A percentile compares a stretch with the other conserved stretches of the same genome.
Conservation (phyloP, 2,113 vertebrate species). For the Tenebrosternarchus preto region DNA sequence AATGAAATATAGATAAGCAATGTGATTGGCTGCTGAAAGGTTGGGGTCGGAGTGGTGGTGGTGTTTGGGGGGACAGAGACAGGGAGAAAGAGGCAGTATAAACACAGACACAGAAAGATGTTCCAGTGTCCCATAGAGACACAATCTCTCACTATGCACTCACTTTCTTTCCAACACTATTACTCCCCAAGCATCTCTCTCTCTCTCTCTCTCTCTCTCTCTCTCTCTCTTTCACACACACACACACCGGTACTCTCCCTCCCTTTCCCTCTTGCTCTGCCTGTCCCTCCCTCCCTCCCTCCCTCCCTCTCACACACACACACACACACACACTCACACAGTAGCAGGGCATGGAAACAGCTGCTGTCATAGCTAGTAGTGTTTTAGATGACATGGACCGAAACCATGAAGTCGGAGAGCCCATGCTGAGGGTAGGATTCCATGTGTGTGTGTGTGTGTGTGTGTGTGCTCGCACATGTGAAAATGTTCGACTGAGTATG, state of each 20-base stretch:
- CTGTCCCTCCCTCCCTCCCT: background rate
- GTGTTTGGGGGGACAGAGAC: background rate
- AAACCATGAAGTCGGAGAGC: constrained; percentile 14
- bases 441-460: constrained; percentile 18
- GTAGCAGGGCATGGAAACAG: constrained; percentile 25
- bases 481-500: background rate
- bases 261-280: constrained; percentile 6
- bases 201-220: constrained; percentile 17
- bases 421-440: constrained; percentile 32
- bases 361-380: background rate
- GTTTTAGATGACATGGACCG: constrained; percentile 22
- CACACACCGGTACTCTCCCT: background rate
- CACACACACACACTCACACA: background rate
- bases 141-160: background rate
- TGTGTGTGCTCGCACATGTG: background rate
- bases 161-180: constrained; percentile 17
- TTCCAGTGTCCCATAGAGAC: constrained; percentile 43
- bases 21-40: constrained; percentile 23
- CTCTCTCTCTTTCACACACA: constrained; percentile 1
- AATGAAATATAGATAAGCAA: constrained; percentile 10
- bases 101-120: constrained; percentile 33
- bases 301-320: constrained; percentile 13
- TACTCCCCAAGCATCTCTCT: constrained; percentile 10
- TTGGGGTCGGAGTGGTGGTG: constrained; percentile 1
- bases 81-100: constrained; percentile 7